Conservation (phyloP, 1,140 invertebrate genomes). For the Onthophagus taurus region DNA sequence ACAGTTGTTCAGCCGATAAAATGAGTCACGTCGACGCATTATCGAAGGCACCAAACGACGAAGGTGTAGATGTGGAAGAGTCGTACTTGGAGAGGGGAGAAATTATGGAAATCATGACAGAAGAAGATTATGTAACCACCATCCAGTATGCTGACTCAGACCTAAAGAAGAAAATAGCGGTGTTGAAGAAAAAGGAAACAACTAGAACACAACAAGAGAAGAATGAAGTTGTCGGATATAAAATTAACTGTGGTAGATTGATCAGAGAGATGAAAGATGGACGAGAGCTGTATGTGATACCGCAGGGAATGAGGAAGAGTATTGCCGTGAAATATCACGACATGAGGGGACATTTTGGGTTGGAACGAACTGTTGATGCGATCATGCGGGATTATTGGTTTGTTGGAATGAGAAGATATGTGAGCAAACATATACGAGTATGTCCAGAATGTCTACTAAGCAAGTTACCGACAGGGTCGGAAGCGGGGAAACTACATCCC, state of each 20-base stretch:
- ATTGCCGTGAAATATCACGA: slow-evolving; percentile 13
- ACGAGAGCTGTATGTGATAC: slow-evolving; percentile 10
- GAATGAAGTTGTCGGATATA: not conserved
- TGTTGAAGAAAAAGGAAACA: not conserved
- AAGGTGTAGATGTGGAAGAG: slow-evolving; percentile 3
- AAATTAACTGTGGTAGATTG: not conserved
- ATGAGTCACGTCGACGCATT: slow-evolving; percentile 29
- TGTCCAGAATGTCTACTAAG: slow-evolving; percentile 17
- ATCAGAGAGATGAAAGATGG: not conserved
- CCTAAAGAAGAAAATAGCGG: not conserved
- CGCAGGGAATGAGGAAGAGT: slow-evolving; percentile 12
- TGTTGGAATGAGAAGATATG: slow-evolving; percentile 15
- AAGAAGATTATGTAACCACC: not conserved
- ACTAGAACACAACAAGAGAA: not conserved
- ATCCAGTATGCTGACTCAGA: not conserved
- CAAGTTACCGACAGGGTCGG: slow-evolving; percentile 19
- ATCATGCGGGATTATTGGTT: slow-evolving; percentile 14
- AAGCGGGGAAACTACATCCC: slow-evolving; percentile 14
- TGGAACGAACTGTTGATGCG: slow-evolving; percentile 7
- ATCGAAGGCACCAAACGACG: slow-evolving; percentile 10
- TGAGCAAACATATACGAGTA: slow-evolving; percentile 16
- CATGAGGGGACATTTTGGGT: slow-evolving; percentile 6
- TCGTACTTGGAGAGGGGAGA: slow-evolving; percentile 4
- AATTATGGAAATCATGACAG: not conserved
- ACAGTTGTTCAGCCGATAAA: slow-evolving; percentile 18